Conservation (phyloP, 2,888 invertebrate species). For the Agrenia bidenticulata region DNA sequence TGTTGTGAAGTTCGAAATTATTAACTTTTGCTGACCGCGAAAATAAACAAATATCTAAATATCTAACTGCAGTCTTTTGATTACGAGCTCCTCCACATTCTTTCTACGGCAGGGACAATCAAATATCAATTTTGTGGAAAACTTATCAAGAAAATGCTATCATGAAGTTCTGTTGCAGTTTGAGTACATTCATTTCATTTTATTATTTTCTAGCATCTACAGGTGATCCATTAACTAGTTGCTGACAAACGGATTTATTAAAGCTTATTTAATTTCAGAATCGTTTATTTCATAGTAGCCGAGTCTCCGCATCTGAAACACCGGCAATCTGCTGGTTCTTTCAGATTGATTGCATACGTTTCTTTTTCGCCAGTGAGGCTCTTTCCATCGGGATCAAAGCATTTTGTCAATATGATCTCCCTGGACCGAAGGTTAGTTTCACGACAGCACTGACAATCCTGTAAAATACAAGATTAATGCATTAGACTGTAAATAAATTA, state of each 20-base stretch:
- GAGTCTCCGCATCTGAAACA: slow-evolving; percentile 87
- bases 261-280: neutral
- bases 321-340: slow-evolving; percentile 85
- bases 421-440: slow-evolving; percentile 82
- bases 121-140: too few species aligned
- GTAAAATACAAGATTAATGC: slow-evolving; percentile 26
- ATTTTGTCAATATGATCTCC: slow-evolving; percentile 75
- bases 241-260: slow-evolving; percentile 3
- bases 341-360: slow-evolving; percentile 76
- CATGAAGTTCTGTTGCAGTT: too few species aligned
- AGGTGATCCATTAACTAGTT: neutral
- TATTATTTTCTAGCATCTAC: too few species aligned
- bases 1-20: slow-evolving; percentile 14
- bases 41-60: neutral
- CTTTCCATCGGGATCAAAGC: slow-evolving; percentile 84
- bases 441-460: slow-evolving; percentile 91
- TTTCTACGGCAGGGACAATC: too few species aligned
- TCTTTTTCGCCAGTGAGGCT: slow-evolving; percentile 69
- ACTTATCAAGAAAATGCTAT: too few species aligned
- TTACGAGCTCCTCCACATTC: too few species aligned
- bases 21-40: slow-evolving; percentile 14
- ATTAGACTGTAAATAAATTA: too few species aligned
- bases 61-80: too few species aligned
- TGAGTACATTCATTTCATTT: too few species aligned
- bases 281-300: slow-evolving; percentile 56